Conservation (phyloP, 2,113 vertebrate genomes). For the Dissostichus mawsoni region DNA sequence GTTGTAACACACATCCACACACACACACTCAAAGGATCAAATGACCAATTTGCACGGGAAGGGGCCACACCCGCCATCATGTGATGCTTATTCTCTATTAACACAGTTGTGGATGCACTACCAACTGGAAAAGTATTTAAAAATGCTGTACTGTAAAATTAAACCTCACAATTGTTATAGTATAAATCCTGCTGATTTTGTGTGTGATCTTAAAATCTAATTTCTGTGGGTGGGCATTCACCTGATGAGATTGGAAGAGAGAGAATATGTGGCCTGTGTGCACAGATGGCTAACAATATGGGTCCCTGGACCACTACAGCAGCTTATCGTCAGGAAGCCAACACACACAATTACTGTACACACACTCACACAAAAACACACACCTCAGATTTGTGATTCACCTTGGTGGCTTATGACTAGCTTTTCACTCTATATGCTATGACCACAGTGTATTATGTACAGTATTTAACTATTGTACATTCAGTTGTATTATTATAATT, state of each 20-base stretch:
- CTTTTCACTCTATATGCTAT: too few species aligned
- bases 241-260: constrained; percentile 32
- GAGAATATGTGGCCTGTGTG: constrained; percentile 35
- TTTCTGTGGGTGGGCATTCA: not conserved
- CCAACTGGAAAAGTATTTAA: not conserved
- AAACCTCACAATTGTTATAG: not conserved
- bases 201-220: not conserved
- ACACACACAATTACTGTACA: not conserved
- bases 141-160: not conserved
- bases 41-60: constrained; percentile 36
- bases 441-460: too few species aligned
- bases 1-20: constrained; percentile 18
- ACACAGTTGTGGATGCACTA: not conserved
- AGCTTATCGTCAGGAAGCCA: constrained; percentile 67
- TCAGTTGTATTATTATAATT: too few species aligned
- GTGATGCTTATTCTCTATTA: not conserved
- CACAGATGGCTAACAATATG: constrained; percentile 82
- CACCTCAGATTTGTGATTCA: constrained; percentile 30
- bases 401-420: constrained; percentile 9
- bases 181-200: not conserved
- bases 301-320: constrained; percentile 73
- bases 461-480: too few species aligned
- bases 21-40: constrained; percentile 13
- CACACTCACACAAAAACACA: not conserved
- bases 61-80: constrained; percentile 34